Base-by-base conservation (phyloP, 53 echinoderm and acorn worm genomes). In the Apostichopus leukothele region DNA sequence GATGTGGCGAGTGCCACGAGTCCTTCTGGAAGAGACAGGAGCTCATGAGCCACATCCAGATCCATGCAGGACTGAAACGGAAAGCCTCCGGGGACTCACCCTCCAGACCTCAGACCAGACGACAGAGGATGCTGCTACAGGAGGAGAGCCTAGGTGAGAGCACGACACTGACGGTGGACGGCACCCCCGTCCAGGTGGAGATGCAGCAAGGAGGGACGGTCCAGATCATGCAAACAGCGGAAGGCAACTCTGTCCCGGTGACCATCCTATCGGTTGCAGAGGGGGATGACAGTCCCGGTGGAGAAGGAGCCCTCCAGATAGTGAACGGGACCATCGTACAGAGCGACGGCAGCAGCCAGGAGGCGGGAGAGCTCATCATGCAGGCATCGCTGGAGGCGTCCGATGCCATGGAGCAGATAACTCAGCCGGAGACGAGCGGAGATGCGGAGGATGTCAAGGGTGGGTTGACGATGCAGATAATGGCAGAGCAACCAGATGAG, bases 1-100 rank as follows among this genome's bases (percentile, higher is more conserved):
- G 75, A 52, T 99, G 96, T 76, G 92, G 88, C 13, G 96, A 99
- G 66, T 99, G 99, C 83, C 94, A 93, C 23, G 94, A 99, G 90
- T 94, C 94, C 81, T 97, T 97, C 91, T 95, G 95, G 73, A 95
- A 97, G 90, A 94, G 94, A 61, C 98, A 91, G 83, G 95, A 95
- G 75, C 93, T 95, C 16, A 93, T 94, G 71, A 95, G 95, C 75
- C 98, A 97, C 85, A 89, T 94, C 80, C 90, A 89, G 9, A 92
- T 95, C 52, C 76, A 66, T 16, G 92, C 91, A 10, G 90, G 89
- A 50, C 23, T 52, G 51, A 93, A 93, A 66, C 94, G 95, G 27
- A 97, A 94, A 74, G 88, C 92, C 57, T 90, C 92, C 3, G 81
- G 79, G 1, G 91, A 86, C 1, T 95, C 95, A 11, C 97, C 97